Evolutionary conservation across 1,140 invertebrate species (phyloP).

Genomic region (Heliconius hewitsoni): DNA sequence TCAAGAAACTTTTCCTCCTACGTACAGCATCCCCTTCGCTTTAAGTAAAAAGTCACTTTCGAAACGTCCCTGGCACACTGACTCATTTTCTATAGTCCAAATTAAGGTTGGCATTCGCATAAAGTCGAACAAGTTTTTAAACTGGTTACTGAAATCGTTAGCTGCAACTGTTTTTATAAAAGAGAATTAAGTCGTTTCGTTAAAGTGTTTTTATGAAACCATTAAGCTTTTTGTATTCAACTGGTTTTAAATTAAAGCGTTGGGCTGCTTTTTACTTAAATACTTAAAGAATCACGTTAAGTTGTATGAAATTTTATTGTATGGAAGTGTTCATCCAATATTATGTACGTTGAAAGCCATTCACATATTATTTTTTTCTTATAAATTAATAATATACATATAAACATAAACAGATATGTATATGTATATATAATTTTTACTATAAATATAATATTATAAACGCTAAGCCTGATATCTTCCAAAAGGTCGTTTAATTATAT

Average conservation of each 20-base stretch:
- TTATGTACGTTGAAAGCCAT: background rate
- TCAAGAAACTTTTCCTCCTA: conserved; percentile 6
- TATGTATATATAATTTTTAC: too few species aligned
- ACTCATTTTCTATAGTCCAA: conserved; percentile 44
- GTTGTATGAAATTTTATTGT: background rate
- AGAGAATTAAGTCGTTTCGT: conserved; percentile 17
- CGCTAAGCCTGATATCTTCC: background rate
- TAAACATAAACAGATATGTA: too few species aligned
- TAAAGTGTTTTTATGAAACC: conserved; percentile 7
- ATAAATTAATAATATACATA: background rate
- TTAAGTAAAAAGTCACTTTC: conserved; percentile 42
- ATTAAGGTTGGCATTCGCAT: conserved; percentile 26
- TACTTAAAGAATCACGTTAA: background rate
- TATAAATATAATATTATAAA: background rate
- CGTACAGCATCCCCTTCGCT: conserved; percentile 3
- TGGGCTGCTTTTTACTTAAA: background rate
- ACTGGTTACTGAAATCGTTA: conserved; percentile 28
- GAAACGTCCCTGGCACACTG: conserved; percentile 61
- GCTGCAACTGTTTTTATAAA: conserved; percentile 21
- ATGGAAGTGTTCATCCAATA: background rate
- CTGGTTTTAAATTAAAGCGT: background rate
- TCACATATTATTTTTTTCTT: background rate
- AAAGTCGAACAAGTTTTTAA: conserved; percentile 24
- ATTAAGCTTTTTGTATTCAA: conserved; percentile 13
- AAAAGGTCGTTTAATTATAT: background rate